Conservation (phyloP, 2,113 vertebrate genomes). For the Cebidichthys violaceus region DNA sequence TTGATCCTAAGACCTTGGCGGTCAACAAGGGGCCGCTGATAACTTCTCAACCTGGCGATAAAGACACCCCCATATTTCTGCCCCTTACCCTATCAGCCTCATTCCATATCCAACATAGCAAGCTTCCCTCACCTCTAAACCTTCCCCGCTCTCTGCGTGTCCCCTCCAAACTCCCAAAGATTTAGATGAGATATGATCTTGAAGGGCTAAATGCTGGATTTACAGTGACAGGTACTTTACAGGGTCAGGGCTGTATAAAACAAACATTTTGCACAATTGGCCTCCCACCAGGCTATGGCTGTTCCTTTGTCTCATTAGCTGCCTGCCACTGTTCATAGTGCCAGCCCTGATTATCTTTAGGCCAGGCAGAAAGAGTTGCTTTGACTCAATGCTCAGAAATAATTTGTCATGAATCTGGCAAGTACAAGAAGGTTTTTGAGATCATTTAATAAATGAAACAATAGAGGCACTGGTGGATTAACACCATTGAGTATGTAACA, state of each 20-base stretch:
- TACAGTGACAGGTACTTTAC: slow-evolving; percentile 68
- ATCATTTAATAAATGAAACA: slow-evolving; percentile 52
- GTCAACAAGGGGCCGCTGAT: slow-evolving; percentile 78
- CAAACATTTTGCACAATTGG: slow-evolving; percentile 74
- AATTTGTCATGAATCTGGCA: slow-evolving; percentile 57
- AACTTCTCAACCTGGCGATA: slow-evolving; percentile 79
- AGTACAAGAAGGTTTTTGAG: slow-evolving; percentile 20
- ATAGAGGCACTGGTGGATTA: slow-evolving; percentile 38
- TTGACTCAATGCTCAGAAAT: slow-evolving; percentile 45
- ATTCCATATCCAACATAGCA: slow-evolving; percentile 29
- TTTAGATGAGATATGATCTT: slow-evolving; percentile 63
- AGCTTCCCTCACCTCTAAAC: slow-evolving; percentile 23
- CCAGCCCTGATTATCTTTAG: slow-evolving; percentile 75
- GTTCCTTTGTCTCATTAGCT: slow-evolving; percentile 75
- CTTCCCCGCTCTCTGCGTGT: neutral
- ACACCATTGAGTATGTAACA: slow-evolving; percentile 28
- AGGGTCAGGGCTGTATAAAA: slow-evolving; percentile 63
- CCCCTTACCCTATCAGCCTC: slow-evolving; percentile 8
- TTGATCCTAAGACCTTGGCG: slow-evolving; percentile 76
- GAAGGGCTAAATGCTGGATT: slow-evolving; percentile 49
- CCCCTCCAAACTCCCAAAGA: slow-evolving; percentile 35
- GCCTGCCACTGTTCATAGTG: slow-evolving; percentile 68
- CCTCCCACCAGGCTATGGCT: slow-evolving; percentile 66
- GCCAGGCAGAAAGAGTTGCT: slow-evolving; percentile 41
- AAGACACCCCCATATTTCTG: slow-evolving; percentile 50